phyloP scores from a whole-genome alignment of 2,797 vertebrate species.

The Pachyuromys duprasi region DNA sequence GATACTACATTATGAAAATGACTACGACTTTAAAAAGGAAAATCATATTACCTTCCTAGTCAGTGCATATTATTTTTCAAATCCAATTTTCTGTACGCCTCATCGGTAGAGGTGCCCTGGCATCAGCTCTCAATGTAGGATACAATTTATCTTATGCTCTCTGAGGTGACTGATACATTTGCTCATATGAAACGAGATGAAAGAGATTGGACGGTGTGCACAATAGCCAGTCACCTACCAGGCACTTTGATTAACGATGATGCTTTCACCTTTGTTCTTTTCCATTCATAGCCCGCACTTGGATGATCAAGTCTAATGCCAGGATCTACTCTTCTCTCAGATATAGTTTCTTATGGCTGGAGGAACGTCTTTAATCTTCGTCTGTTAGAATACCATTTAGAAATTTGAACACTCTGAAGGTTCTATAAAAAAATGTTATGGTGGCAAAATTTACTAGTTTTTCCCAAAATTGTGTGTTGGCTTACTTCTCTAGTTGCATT shows the following conservation, averaged over 20 bases:
- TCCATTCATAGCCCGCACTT: slow-evolving; percentile 49
- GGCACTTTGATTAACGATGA: slow-evolving; percentile 65
- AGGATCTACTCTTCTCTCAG: neutral
- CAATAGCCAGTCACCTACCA: slow-evolving; percentile 23
- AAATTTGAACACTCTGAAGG: neutral
- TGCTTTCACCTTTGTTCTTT: slow-evolving; percentile 47
- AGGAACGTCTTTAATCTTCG: slow-evolving; percentile 64
- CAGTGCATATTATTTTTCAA: neutral
- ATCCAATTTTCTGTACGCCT: slow-evolving; percentile 20
- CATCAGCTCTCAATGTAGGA: slow-evolving; percentile 29
- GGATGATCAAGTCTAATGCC: slow-evolving; percentile 7
- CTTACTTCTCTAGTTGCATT: slow-evolving; percentile 12
- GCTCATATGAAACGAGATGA: slow-evolving; percentile 11
- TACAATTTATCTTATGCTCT: slow-evolving; percentile 38
- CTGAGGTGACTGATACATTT: neutral
- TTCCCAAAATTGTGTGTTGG: neutral
- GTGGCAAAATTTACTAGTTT: neutral
- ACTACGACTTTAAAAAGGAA: slow-evolving; percentile 13
- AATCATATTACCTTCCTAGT: neutral
- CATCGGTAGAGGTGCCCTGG: slow-evolving; percentile 5
- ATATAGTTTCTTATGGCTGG: slow-evolving; percentile 47
- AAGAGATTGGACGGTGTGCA: slow-evolving; percentile 49
- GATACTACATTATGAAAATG: neutral
- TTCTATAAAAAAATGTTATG: slow-evolving; percentile 8
- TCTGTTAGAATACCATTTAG: slow-evolving; percentile 57